Base-by-base conservation (phyloP, 1,140 invertebrate genomes). In the Drosophila dunni region DNA sequence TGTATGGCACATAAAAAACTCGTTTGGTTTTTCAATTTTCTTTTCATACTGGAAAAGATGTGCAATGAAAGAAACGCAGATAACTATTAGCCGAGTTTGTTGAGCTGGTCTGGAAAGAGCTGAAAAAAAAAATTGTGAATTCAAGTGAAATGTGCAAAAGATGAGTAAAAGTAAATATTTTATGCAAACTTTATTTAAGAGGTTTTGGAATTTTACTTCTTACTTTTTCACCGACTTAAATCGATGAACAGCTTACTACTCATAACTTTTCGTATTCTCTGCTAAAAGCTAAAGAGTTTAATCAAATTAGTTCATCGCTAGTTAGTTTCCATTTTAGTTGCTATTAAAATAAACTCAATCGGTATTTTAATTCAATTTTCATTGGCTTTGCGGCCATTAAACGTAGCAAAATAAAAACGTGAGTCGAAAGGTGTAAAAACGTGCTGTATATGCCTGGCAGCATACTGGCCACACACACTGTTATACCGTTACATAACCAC, bases 381-480 rank as follows among this genome's bases (percentile, higher is more conserved):
- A 63, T 75, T 81, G 67, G 51, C 57, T 53, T 60, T 29, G 24
- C 29, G 13, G 46, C 20, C 64, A 57, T 73, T 53, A 60, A 67
- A 2, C 24, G 24, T 29, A 29, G 24, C 58, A 46, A 83, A 83
- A 82, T 79, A 82, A 79, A 79, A 82, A 50, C 40, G 46, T 48
- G 57, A 29, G 66, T 11, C 38, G 66, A 71, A 64, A 79, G 65
- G 80, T 83, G 62, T 75, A 75, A 71, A 79, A 75, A 65, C 46
- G 61, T 69, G 64, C 50, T 62, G 38, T 29, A 29, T 29, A 38
- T 20, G n/a, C 44, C 24, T 10, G 38, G 38, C 36, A 24, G 20
- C 40, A 9, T n/a, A 33, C 20, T n/a, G 7, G 7, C 15, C 51
- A 17, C 58, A 24, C 3, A 40, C 24, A 48, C 48, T 7, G 60